A percentile compares a stretch with the other conserved stretches of the same genome.
Evolutionary conservation across 2,113 vertebrate species (phyloP).

Genomic region (Trichechus manatus): DNA sequence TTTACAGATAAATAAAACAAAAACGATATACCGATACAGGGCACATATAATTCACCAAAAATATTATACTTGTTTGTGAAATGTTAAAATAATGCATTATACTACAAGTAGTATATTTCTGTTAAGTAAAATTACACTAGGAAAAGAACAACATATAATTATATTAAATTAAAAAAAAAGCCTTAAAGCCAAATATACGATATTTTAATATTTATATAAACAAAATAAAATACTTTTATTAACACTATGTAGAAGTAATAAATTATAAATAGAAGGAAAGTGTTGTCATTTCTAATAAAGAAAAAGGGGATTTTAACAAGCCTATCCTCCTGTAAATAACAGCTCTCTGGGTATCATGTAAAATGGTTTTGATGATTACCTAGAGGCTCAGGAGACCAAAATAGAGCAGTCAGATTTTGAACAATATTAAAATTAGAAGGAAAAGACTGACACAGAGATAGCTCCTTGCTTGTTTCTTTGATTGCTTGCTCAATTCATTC

Average conservation of each 20-base stretch:
- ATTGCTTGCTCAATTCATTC: background rate
- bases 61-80: background rate
- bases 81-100: background rate
- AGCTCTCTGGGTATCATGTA: background rate
- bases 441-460: background rate
- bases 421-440: background rate
- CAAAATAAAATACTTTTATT: background rate
- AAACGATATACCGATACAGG: background rate
- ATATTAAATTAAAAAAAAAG: background rate
- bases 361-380: background rate
- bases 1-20: constrained; percentile 6
- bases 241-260: background rate
- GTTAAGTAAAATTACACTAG: background rate
- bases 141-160: background rate
- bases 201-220: background rate
- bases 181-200: background rate
- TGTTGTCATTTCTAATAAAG: background rate
- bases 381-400: background rate
- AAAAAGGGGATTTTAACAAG: background rate
- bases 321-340: no score
- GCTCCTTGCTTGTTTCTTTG: background rate
- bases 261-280: background rate
- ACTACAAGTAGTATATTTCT: background rate
- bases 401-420: background rate
- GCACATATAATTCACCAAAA: background rate